Base-by-base conservation (phyloP, 2,113 vertebrate species). In the Eolophus roseicapilla region DNA sequence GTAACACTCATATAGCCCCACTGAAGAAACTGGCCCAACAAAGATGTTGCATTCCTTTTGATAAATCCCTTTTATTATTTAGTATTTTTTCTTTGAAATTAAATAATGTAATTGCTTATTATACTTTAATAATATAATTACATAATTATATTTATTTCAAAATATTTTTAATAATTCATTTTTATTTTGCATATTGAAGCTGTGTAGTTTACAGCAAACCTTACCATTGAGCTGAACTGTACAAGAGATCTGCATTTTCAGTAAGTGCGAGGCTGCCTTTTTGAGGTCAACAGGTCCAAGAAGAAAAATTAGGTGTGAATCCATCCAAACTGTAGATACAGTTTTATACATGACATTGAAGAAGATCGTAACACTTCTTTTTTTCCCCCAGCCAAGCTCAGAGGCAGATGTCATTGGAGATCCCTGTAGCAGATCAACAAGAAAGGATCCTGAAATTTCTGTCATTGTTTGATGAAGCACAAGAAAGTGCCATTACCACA, bases 381-480 rank as follows among this genome's bases (percentile, higher is more conserved):
- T 24, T 71, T 24, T 43, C 31, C 52, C 41, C 25, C 10, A 78
- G 16, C n/a, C 41, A 81, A 86, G 69, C 47, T 53, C 31, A 53
- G 35, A 94, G 49, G n/a, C 41, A 71, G 62, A 88, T 37, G n/a
- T 24, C 31, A 15, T 17, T 65, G 27, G 39, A 93, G 44, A 76
- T 63, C 12, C 16, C 60, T 62, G 33, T 19, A 24, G 55, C 65
- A 35, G 57, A 90, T 60, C 71, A 93, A 47, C 65, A 79, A 57
- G 86, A 81, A 59, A 78, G 35, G 25, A 79, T 86, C 31, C 43
- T 91, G 82, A 92, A 71, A 9, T 82, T 95, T 92, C 88, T 94
- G n/a, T 86, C 67, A 24, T 41, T 62, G 50, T 69, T 92, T 63
- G 87, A 95, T 27, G 46, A 92, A 88, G 59, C 78, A 80, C 80